A percentile compares a stretch with the other conserved stretches of the same genome.
Conservation (phyloP, 2,797 vertebrate genomes). For the Arrhamphus sclerolepis region DNA sequence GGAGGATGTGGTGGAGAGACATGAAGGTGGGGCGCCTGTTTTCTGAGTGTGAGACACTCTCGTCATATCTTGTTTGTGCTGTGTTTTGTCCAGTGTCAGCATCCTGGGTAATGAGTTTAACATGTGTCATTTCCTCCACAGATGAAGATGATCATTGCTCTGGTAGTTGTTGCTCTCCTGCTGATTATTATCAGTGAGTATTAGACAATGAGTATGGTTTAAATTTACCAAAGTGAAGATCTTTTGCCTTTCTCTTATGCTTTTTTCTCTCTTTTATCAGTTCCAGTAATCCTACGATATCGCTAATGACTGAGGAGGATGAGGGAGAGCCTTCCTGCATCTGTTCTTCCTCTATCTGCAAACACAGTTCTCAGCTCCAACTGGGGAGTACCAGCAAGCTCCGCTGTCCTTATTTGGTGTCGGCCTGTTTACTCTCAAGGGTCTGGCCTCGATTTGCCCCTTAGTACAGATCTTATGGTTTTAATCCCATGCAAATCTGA, state of each 20-base stretch:
- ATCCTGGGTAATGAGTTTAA: constrained; percentile 8
- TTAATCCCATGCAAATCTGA: constrained; percentile 20
- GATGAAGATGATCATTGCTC: constrained; percentile 93
- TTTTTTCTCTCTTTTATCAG: constrained; percentile 65
- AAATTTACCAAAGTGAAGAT: not conserved
- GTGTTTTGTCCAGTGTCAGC: not conserved
- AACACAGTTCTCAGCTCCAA: constrained; percentile 63
- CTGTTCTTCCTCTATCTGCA: constrained; percentile 35
- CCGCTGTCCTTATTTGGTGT: constrained; percentile 34
- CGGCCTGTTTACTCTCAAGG: constrained; percentile 28
- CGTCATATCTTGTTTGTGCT: not conserved
- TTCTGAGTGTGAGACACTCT: not conserved
- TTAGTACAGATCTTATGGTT: constrained; percentile 51
- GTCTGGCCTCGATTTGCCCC: constrained; percentile 32
- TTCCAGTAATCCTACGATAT: constrained; percentile 92
- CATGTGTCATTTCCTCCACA: constrained; percentile 62
- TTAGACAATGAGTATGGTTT: not conserved
- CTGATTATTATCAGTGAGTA: constrained; percentile 95
- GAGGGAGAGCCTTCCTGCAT: constrained; percentile 34
- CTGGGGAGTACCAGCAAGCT: constrained; percentile 58
- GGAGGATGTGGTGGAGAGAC: constrained; percentile 98
- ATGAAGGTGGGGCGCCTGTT: constrained; percentile 84
- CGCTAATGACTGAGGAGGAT: constrained; percentile 69
- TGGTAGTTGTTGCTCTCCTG: constrained; percentile 88
- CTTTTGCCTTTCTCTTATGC: not conserved